Percentiles rank a stretch among this genome's conserved stretches.
phyloP scores from a whole-genome alignment of 2,797 vertebrate species.

The Cirrhinus mrigala region DNA sequence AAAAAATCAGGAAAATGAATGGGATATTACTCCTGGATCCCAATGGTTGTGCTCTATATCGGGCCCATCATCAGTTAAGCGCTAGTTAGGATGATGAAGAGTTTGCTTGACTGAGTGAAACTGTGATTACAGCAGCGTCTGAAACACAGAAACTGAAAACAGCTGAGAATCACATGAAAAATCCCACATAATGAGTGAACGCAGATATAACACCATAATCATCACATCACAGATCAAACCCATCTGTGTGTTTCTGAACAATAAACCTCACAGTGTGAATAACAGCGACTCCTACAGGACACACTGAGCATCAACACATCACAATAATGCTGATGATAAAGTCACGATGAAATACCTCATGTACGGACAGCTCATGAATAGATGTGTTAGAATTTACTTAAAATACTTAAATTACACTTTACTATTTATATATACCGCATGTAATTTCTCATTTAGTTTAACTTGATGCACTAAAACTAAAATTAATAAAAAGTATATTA shows the following conservation, averaged over 20 bases:
- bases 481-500: neutral
- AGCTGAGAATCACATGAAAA: neutral
- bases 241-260: neutral
- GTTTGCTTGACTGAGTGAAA: neutral
- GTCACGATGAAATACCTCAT: no score
- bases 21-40: neutral
- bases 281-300: neutral
- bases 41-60: neutral
- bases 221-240: neutral
- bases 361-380: neutral
- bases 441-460: no score
- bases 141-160: conserved; percentile 7
- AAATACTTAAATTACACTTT: neutral
- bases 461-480: neutral
- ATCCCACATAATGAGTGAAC: neutral
- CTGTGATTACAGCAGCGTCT: no score
- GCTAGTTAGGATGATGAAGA: no score
- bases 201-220: neutral
- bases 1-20: neutral
- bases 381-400: neutral
- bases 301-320: neutral
- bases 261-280: neutral
- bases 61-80: neutral
- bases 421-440: neutral
- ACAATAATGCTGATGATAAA: neutral